These are phyloP conservation scores for Dysmachus trigonus DNA, from an alignment of 2,888 invertebrate genomes.

Conservation along the genomic window DNA sequence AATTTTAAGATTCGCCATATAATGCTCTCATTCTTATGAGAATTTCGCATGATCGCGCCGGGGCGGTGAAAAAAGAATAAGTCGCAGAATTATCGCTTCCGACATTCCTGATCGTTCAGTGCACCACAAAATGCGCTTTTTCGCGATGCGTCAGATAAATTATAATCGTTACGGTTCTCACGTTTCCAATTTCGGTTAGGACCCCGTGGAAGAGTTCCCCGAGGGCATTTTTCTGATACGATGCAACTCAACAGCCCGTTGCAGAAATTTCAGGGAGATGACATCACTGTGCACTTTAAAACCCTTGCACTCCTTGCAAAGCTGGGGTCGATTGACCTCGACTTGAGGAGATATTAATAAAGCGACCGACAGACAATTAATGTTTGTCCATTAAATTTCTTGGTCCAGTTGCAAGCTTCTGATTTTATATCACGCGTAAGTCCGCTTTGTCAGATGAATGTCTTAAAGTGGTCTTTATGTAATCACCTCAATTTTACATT, in stretches of 20 bases:
- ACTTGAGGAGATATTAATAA: background rate
- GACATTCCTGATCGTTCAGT: background rate
- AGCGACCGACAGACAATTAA: background rate
- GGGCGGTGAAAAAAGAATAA: background rate
- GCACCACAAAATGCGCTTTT: background rate
- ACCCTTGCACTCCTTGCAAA: background rate
- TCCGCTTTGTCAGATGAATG: background rate
- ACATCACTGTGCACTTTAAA: background rate
- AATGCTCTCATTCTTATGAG: background rate
- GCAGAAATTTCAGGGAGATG: background rate
- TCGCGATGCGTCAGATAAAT: slow-evolving; percentile 23
- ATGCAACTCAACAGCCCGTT: background rate
- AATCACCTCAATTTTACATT: background rate
- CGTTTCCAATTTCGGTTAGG: background rate
- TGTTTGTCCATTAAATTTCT: background rate
- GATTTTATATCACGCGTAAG: background rate
- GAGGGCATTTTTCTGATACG: background rate
- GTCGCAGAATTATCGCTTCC: background rate
- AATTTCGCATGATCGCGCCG: background rate
- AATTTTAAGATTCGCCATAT: background rate
- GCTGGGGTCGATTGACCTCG: background rate
- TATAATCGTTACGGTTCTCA: slow-evolving; percentile 11
- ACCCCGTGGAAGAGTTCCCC: background rate
- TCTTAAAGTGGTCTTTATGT: background rate
- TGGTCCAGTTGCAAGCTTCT: background rate